phyloP scores from a whole-genome alignment of 2,888 invertebrate species.

The Xestia rhomboidea region DNA sequence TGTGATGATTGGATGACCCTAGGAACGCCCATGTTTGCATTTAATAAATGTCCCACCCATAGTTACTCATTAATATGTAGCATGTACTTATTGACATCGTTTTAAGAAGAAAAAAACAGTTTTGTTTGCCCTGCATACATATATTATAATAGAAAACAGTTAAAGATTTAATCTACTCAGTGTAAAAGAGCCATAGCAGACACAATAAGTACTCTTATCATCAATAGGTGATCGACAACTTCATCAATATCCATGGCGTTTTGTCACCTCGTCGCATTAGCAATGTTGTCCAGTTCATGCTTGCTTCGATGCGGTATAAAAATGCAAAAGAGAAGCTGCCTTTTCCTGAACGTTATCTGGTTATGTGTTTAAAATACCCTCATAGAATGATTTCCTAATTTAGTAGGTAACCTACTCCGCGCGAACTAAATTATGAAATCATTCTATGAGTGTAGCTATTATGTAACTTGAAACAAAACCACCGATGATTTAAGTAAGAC shows the following conservation, averaged over 20 bases:
- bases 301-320: neutral
- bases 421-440: too few species aligned
- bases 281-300: neutral
- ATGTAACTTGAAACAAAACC: too few species aligned
- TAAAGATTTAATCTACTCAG: slow-evolving; percentile 7
- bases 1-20: neutral
- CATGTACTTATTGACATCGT: slow-evolving; percentile 35
- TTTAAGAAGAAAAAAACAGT: neutral
- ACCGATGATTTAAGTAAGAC: too few species aligned
- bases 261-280: neutral
- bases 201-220: neutral
- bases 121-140: neutral
- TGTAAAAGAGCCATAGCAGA: neutral
- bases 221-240: neutral
- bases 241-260: neutral
- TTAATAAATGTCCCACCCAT: slow-evolving; percentile 31
- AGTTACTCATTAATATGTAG: slow-evolving; percentile 20
- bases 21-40: slow-evolving; percentile 16
- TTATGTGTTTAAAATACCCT: neutral
- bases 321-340: neutral
- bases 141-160: slow-evolving; percentile 14
- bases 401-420: too few species aligned
- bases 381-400: too few species aligned
- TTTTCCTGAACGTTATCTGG: neutral
- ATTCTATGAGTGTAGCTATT: too few species aligned